These are phyloP conservation scores for Drosophila pseudotalamancana DNA, from an alignment of 2,888 invertebrate species.

Conservation along the genomic window DNA sequence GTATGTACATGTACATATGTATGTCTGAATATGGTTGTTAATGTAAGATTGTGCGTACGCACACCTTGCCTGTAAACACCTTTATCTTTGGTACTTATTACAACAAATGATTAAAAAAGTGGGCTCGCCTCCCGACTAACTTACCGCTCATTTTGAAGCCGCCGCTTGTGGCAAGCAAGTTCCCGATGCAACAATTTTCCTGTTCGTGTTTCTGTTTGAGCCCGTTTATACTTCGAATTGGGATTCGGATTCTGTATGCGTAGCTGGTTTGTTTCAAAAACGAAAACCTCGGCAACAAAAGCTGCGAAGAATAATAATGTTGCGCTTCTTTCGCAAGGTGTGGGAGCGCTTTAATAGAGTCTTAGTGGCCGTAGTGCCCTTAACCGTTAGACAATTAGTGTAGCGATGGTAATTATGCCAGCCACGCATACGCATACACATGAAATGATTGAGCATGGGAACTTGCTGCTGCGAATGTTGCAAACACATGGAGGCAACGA, in stretches of 20 bases:
- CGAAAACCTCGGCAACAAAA: slow-evolving; percentile 36
- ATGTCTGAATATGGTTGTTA: neutral
- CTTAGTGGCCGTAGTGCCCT: slow-evolving; percentile 30
- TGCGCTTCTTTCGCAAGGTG: slow-evolving; percentile 62
- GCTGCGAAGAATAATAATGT: slow-evolving; percentile 32
- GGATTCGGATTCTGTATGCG: slow-evolving; percentile 14
- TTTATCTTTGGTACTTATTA: neutral
- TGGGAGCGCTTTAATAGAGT: slow-evolving; percentile 61
- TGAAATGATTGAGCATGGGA: slow-evolving; percentile 65
- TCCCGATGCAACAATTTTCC: slow-evolving; percentile 56
- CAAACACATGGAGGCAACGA: slow-evolving; percentile 67
- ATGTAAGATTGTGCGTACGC: neutral
- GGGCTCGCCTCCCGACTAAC: slow-evolving; percentile 16
- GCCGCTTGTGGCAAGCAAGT: slow-evolving; percentile 61
- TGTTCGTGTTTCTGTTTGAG: slow-evolving; percentile 9
- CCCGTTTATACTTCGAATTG: slow-evolving; percentile 2
- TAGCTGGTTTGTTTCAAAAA: slow-evolving; percentile 47
- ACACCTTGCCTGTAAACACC: neutral
- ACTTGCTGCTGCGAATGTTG: slow-evolving; percentile 71
- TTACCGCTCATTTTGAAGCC: slow-evolving; percentile 79
- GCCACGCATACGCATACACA: slow-evolving; percentile 74
- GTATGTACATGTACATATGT: neutral
- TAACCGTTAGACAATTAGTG: slow-evolving; percentile 29
- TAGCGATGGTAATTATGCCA: slow-evolving; percentile 51
- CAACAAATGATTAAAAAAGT: neutral